Percentiles rank a stretch among this genome's conserved stretches.
These are phyloP conservation scores for Dusona sp. DNA, from an alignment of 2,888 invertebrate genomes.

Conservation along the genomic window DNA sequence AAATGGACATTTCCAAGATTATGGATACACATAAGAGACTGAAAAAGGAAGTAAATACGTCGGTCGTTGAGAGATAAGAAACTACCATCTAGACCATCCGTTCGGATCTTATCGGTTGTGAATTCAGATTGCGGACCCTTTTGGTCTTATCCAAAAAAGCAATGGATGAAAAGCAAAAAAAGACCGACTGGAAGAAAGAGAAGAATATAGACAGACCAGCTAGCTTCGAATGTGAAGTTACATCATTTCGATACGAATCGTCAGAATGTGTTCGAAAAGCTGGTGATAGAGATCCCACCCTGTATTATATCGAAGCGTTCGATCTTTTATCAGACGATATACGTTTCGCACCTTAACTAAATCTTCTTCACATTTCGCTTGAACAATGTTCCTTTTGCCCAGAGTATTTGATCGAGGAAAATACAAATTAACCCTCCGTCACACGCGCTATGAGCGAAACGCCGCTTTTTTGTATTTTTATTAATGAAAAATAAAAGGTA, in stretches of 20 bases:
- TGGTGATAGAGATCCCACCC: constrained; percentile 39
- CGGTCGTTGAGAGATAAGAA: constrained; percentile 43
- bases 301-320: constrained; percentile 44
- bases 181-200: constrained; percentile 20
- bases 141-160: constrained; percentile 51
- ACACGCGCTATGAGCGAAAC: too few species aligned
- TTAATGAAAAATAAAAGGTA: too few species aligned
- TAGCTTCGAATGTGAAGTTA: constrained; percentile 63
- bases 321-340: constrained; percentile 53
- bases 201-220: constrained; percentile 25
- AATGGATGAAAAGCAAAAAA: constrained; percentile 43
- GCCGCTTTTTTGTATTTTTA: too few species aligned
- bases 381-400: not conserved
- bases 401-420: not conserved
- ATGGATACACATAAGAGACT: constrained; percentile 19
- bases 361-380: constrained; percentile 32
- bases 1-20: constrained; percentile 47
- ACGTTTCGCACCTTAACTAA: constrained; percentile 31
- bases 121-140: constrained; percentile 57
- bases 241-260: constrained; percentile 62
- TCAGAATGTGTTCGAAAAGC: constrained; percentile 48
- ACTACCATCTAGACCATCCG: constrained; percentile 60
- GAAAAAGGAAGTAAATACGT: constrained; percentile 34
- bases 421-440: too few species aligned
- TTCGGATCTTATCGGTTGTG: constrained; percentile 53